Conservation (phyloP, 2,888 invertebrate genomes). For the Willowsia nigromaculata region DNA sequence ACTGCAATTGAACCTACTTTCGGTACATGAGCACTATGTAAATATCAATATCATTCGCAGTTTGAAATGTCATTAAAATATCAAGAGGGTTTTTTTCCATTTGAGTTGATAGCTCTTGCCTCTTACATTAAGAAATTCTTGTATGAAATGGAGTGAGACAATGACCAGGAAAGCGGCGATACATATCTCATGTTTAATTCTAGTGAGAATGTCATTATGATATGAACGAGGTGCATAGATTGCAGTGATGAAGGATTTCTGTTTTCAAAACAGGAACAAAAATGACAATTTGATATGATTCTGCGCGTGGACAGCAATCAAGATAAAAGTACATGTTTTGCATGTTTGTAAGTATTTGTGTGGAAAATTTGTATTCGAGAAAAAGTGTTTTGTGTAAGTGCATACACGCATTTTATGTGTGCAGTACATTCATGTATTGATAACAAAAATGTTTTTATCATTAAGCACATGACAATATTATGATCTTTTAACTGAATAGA, state of each 20-base stretch:
- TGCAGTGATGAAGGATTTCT: background rate
- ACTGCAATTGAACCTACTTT: background rate
- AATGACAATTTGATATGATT: no score
- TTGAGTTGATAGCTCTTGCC: conserved; percentile 30
- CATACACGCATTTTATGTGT: no score
- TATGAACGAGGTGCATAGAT: background rate
- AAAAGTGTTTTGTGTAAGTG: no score
- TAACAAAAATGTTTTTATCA: no score
- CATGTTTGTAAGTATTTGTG: no score
- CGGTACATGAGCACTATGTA: background rate
- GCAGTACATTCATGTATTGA: no score
- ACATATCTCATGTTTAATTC: conserved; percentile 1
- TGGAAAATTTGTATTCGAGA: no score
- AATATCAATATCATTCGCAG: background rate
- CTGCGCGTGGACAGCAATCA: no score
- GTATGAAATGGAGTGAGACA: conserved; percentile 19
- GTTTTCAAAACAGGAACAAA: no score
- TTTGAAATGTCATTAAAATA: conserved; percentile 36
- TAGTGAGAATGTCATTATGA: background rate
- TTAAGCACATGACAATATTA: no score
- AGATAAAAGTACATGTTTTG: no score
- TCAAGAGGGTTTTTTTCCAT: conserved; percentile 21
- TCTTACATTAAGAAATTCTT: background rate
- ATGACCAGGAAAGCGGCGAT: conserved; percentile 7
- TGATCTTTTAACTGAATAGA: no score